Evolutionary conservation across 2,888 invertebrate genomes (phyloP).

Genomic region (Dolichomitus sp.): DNA sequence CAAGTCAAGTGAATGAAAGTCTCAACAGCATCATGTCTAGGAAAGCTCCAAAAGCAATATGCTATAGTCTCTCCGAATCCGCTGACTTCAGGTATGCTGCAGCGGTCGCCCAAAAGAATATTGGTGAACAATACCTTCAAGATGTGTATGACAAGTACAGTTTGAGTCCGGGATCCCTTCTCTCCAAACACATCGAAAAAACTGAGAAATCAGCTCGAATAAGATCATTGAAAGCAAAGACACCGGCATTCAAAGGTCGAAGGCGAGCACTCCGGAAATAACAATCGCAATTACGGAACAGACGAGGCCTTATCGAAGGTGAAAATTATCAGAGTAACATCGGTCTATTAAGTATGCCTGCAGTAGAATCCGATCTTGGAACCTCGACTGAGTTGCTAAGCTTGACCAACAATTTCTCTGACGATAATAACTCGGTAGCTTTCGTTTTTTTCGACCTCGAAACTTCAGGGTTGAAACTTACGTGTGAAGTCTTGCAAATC

Average conservation of each 20-base stretch:
- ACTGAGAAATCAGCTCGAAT: conserved; percentile 19
- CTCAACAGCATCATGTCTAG: conserved; percentile 56
- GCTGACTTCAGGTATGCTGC: conserved; percentile 58
- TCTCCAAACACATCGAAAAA: conserved; percentile 33
- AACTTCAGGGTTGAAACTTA: conserved; percentile 46
- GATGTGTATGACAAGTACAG: background rate
- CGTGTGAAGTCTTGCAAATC: conserved; percentile 54
- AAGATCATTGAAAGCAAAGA: conserved; percentile 13
- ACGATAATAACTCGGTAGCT: conserved; percentile 16
- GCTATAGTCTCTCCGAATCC: conserved; percentile 60
- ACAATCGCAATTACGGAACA: conserved; percentile 22
- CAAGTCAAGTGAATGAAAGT: conserved; percentile 67
- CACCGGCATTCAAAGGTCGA: conserved; percentile 7
- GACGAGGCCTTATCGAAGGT: conserved; percentile 8
- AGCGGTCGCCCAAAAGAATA: conserved; percentile 65
- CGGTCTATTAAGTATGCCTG: conserved; percentile 33
- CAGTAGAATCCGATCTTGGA: conserved; percentile 16
- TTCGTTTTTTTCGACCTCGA: conserved; percentile 60
- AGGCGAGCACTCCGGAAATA: conserved; percentile 29
- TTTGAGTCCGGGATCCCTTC: conserved; percentile 31
- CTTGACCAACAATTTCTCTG: background rate
- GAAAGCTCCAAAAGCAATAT: conserved; percentile 64
- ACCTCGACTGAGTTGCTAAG: background rate
- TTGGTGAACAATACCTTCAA: conserved; percentile 60
- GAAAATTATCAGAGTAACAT: conserved; percentile 18